Conservation (phyloP, 2,888 invertebrate species). For the Steinernema carpocapsae region DNA sequence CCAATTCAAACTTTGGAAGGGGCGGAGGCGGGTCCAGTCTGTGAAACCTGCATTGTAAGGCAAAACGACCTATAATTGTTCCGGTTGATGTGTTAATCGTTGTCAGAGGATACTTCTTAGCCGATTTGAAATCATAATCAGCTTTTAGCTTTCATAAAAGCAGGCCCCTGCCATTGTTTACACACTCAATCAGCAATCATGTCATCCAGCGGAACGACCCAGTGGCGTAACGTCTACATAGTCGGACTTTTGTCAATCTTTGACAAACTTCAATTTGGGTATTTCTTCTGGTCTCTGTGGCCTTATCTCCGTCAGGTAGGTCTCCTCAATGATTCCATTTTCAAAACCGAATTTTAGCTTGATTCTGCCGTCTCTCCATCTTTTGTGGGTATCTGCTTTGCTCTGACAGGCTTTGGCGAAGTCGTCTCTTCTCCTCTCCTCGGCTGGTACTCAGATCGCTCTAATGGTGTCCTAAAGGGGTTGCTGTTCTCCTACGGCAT, state of each 20-base stretch:
- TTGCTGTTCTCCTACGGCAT: neutral
- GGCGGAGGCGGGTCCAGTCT: no score
- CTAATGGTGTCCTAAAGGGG: conserved; percentile 5
- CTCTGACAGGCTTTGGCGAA: neutral
- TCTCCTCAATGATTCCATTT: neutral
- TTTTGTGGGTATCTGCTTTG: neutral
- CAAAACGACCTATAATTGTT: no score
- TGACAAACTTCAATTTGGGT: conserved; percentile 18
- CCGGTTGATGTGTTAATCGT: no score
- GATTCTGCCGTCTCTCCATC: conserved; percentile 5
- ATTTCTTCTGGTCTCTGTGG: conserved; percentile 20
- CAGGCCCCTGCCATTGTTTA: neutral
- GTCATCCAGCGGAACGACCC: no score
- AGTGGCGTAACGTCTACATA: conserved; percentile 15
- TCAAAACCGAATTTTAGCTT: neutral
- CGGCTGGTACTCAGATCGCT: conserved; percentile 3
- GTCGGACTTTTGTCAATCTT: conserved; percentile 6
- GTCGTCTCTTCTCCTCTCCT: neutral
- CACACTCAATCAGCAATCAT: no score
- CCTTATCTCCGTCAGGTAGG: conserved; percentile 2
- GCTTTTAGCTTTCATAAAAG: neutral
- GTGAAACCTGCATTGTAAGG: no score
- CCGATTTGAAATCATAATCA: no score
- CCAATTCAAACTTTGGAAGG: no score
- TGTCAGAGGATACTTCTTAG: no score